Evolutionary conservation across 1,140 invertebrate species (phyloP).

Genomic region (Sitophilus oryzae): DNA sequence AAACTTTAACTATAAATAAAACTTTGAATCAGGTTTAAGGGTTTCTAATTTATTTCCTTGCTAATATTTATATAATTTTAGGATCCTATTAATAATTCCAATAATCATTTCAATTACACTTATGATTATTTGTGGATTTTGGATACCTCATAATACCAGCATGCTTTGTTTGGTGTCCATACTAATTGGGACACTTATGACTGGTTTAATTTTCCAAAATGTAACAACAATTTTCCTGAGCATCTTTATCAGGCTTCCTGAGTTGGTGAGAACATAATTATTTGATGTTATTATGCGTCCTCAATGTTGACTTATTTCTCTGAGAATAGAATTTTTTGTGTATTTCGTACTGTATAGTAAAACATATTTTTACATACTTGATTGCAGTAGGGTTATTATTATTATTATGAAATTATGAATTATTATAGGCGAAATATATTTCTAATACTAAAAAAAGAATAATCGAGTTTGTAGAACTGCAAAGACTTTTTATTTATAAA

Average conservation of each 20-base stretch:
- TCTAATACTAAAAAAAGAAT: constrained; percentile 3
- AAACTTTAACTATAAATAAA: too few relatives aligned
- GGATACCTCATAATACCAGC: constrained; percentile 26
- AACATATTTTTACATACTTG: too few relatives aligned
- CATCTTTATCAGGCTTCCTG: neutral
- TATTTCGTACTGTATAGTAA: too few relatives aligned
- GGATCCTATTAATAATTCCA: too few relatives aligned
- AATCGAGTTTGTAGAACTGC: constrained; percentile 15
- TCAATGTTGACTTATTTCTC: too few relatives aligned
- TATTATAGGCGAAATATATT: constrained; percentile 8
- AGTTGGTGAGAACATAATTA: neutral
- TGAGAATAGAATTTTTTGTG: too few relatives aligned
- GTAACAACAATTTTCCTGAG: constrained; percentile 8
- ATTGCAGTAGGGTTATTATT: too few relatives aligned
- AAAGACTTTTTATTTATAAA: constrained; percentile 19
- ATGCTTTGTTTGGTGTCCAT: constrained; percentile 27
- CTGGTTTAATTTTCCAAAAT: constrained; percentile 29
- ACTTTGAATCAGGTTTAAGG: too few relatives aligned
- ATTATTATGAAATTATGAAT: too few relatives aligned
- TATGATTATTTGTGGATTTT: constrained; percentile 30
- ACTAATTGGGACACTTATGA: constrained; percentile 18
- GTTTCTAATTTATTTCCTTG: too few relatives aligned
- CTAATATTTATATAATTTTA: too few relatives aligned
- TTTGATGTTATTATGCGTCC: too few relatives aligned
- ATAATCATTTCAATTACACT: constrained; percentile 18